Evolutionary conservation across 2,797 vertebrate species (phyloP), one percentile per base, ranked within the genome.

Genomic region (Borostomias antarcticus): DNA sequence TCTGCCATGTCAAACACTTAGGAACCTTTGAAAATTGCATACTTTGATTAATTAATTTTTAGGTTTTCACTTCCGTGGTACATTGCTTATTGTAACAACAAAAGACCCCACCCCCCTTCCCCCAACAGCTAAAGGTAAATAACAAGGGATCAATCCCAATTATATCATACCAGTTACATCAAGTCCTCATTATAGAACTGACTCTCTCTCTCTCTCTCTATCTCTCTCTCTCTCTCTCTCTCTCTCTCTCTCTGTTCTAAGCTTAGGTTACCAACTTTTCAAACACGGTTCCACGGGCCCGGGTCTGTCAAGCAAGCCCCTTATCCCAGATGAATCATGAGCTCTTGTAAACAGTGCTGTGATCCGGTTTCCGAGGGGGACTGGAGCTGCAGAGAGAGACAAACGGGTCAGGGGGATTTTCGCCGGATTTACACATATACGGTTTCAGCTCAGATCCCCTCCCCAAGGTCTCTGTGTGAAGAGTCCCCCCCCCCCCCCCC

Each of bases 351-450:
- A 96, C 93, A 93, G 88, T 80, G 82, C 89, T 92, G 85, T 95
- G 93, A 95, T 95, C 94, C 94, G 93, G 93, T 95, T 95, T 95
- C 94, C 89, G 90, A 61, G 82, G 90, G 94, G 92, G 93, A 93
- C 89, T 76, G 45, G 76, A 92, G 92, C 85, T 78, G 74, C 79
- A 74, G 81, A 79, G 70, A 65, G 74, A 66, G 79, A 82, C 77
- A 75, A 83, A 82, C 68, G 40, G 60, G 37, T 37, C 28, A 19
- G 43, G 66, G 66, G 37, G 94, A 93, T 94, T 96, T 95, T 92
- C 73, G 15, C 91, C 93, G 93, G 95, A 96, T 98, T 98, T 97
- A 95, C 96, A 97, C 95, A 28, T 96, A 95, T 96, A 95, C 91
- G 82, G 91, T 97, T 98, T 96, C 94, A 95, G 90, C 93, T 83